Conservation (phyloP, 2,113 vertebrate species). For the Oxyruncus cristatus region DNA sequence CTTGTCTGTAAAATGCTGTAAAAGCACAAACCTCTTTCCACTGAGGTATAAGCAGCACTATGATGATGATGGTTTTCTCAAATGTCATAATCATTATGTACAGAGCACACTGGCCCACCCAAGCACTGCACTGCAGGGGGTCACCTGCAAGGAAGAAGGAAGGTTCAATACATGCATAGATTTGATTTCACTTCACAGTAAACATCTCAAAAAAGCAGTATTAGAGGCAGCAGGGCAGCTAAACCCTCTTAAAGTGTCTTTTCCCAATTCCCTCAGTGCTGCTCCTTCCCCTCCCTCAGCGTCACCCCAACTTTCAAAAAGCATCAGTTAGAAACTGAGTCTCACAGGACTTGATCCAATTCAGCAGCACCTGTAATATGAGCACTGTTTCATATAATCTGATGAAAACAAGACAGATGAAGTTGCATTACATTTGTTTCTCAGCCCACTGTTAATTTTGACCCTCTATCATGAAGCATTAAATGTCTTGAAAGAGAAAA, state of each 20-base stretch:
- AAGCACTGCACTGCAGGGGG: constrained; percentile 90
- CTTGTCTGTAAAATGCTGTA: background rate
- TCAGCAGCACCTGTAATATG: background rate
- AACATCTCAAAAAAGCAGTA: background rate
- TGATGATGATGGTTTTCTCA: constrained; percentile 95
- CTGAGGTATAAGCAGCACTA: constrained; percentile 93
- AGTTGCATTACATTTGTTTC: background rate
- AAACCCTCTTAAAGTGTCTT: background rate
- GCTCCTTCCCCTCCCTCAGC: background rate
- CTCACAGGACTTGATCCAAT: background rate
- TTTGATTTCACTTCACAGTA: background rate
- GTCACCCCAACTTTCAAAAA: background rate
- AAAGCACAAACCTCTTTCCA: constrained; percentile 90
- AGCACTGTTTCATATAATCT: background rate
- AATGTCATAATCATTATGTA: constrained; percentile 98
- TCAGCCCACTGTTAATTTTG: background rate
- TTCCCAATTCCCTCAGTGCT: background rate
- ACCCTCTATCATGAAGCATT: background rate
- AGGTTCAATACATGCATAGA: background rate
- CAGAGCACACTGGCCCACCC: constrained; percentile 93
- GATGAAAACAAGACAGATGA: background rate
- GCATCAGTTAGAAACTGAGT: background rate
- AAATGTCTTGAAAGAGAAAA: background rate
- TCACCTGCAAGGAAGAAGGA: constrained; percentile 79
- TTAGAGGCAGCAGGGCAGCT: background rate